These are phyloP conservation scores for Philopedon plagiatum DNA, from an alignment of 2,888 invertebrate species.

Conservation along the genomic window DNA sequence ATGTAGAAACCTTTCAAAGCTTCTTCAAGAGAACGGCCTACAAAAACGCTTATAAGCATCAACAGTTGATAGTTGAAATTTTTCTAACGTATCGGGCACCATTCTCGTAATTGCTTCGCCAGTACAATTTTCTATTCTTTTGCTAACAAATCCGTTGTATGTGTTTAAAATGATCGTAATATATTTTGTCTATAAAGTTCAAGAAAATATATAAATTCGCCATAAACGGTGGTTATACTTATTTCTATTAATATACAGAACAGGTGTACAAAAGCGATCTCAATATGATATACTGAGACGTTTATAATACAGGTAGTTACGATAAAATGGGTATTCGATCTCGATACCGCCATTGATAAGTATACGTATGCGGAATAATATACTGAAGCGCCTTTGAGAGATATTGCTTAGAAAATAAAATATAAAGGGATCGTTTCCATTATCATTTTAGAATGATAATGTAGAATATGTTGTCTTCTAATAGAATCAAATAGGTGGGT, in stretches of 20 bases:
- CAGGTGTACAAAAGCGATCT: conserved; percentile 23
- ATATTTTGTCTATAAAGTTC: not conserved
- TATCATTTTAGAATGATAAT: conserved; percentile 1
- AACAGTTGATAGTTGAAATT: too few species aligned
- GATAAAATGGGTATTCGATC: not conserved
- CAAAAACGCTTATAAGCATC: too few species aligned
- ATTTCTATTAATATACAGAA: conserved; percentile 7
- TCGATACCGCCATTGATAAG: not conserved
- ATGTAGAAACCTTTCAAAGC: too few species aligned
- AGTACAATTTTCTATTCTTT: too few species aligned
- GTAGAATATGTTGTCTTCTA: too few species aligned
- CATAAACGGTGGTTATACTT: not conserved
- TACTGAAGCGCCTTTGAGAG: not conserved
- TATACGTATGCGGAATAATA: conserved; percentile 2
- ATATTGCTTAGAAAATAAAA: not conserved
- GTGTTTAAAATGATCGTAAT: not conserved
- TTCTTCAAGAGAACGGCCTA: too few species aligned
- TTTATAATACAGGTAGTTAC: conserved; percentile 18
- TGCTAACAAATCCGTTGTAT: too few species aligned
- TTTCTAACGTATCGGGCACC: too few species aligned
- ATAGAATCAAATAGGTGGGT: too few species aligned
- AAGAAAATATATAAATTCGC: not conserved
- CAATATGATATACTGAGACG: conserved; percentile 20
- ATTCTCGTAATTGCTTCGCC: too few species aligned
- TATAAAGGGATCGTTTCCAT: conserved; percentile 11